These are phyloP conservation scores for Azemiops feae DNA, from an alignment of 2,113 vertebrate genomes.

Conservation along the genomic window DNA sequence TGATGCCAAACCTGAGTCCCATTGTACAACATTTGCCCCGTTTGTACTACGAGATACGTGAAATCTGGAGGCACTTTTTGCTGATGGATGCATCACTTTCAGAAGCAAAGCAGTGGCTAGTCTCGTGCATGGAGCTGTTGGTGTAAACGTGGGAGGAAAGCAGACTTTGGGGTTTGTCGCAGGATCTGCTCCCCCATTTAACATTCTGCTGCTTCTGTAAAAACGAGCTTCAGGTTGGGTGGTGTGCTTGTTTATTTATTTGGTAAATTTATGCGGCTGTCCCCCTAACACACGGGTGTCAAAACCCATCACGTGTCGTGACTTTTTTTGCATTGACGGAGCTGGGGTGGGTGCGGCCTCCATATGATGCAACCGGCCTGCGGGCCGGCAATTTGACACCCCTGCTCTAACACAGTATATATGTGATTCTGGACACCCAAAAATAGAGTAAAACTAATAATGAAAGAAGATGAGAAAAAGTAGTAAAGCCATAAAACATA, in stretches of 20 bases:
- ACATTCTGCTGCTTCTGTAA: not conserved
- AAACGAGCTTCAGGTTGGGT: not conserved
- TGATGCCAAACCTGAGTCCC: not conserved
- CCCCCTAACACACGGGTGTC: not conserved
- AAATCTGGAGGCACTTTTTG: not conserved
- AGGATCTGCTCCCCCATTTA: not conserved
- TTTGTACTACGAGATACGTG: not conserved
- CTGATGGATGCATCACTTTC: not conserved
- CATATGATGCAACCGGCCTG: too few relatives aligned
- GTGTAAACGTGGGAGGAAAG: not conserved
- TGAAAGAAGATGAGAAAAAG: not conserved
- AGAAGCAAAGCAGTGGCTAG: not conserved
- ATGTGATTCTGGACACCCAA: not conserved
- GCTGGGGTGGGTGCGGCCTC: too few relatives aligned
- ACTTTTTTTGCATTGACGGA: too few relatives aligned
- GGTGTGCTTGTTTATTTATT: not conserved
- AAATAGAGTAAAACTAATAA: not conserved
- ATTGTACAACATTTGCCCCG: not conserved
- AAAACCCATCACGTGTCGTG: too few relatives aligned
- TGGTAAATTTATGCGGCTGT: not conserved
- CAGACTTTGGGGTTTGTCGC: not conserved
- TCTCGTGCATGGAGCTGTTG: not conserved
- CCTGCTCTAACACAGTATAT: too few relatives aligned
- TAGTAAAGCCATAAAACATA: not conserved
- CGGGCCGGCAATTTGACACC: too few relatives aligned